Evolutionary conservation across 2,113 vertebrate species (phyloP).

Genomic region (Bos indicus): DNA sequence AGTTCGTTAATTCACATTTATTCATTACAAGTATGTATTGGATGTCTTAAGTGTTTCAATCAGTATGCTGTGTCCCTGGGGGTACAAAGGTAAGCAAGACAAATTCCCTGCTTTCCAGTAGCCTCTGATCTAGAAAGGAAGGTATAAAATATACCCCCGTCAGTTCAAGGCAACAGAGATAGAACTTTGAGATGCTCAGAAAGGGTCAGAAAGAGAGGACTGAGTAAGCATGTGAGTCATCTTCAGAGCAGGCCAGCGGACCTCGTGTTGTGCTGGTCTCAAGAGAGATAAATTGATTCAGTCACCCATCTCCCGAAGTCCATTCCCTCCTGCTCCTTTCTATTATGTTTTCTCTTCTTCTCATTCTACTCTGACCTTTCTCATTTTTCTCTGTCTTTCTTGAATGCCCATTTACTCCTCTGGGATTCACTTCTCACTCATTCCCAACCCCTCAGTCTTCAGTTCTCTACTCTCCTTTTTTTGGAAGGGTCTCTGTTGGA

Average conservation of each 20-base stretch:
- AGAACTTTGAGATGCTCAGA: not conserved
- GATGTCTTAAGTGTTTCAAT: not conserved
- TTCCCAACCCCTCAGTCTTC: not conserved
- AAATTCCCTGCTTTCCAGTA: not conserved
- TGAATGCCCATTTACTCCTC: not conserved
- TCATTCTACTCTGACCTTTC: constrained; percentile 6
- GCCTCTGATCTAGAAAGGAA: not conserved
- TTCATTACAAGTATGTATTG: not conserved
- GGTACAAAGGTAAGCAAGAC: not conserved
- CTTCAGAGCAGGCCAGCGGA: fast-evolving
- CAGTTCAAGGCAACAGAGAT: not conserved
- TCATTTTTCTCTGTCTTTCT: constrained; percentile 43
- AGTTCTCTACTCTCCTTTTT: not conserved
- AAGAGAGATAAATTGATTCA: not conserved
- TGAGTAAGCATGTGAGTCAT: not conserved
- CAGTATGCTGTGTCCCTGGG: not conserved
- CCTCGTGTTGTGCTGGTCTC: not conserved
- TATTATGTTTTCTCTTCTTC: constrained; percentile 3
- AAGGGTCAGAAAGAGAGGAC: not conserved
- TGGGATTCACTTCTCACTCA: not conserved
- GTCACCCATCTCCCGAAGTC: not conserved
- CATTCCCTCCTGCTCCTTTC: not conserved
- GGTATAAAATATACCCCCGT: not conserved
- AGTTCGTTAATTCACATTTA: not conserved
- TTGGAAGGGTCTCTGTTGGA: not conserved